These are phyloP conservation scores for Rhinoderma darwinii DNA, from an alignment of 2,113 vertebrate genomes.

Conservation along the genomic window DNA sequence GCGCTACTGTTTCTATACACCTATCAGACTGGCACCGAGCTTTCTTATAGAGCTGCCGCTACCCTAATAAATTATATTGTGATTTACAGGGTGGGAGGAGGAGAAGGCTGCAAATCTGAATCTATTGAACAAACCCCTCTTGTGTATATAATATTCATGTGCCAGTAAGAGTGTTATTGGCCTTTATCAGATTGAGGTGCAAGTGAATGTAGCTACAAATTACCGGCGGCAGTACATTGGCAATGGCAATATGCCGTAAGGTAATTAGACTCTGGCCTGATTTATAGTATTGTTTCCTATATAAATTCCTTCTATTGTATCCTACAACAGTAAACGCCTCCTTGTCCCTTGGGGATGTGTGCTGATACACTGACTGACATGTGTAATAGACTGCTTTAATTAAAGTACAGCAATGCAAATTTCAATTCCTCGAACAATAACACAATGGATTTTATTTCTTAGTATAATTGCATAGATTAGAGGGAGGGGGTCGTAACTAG, in stretches of 20 bases:
- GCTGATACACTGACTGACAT: constrained; percentile 53
- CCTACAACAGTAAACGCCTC: constrained; percentile 35
- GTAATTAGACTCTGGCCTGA: constrained; percentile 55
- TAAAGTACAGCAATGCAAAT: constrained; percentile 57
- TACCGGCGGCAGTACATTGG: constrained; percentile 49
- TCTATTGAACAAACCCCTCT: constrained; percentile 39
- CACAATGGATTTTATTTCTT: constrained; percentile 56
- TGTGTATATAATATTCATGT: constrained; percentile 41
- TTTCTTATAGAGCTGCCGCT: background rate
- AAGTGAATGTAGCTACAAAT: constrained; percentile 52
- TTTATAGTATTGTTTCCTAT: constrained; percentile 55
- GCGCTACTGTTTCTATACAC: constrained; percentile 5
- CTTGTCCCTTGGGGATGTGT: constrained; percentile 42
- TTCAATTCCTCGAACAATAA: constrained; percentile 49
- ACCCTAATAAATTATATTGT: constrained; percentile 14
- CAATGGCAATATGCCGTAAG: constrained; percentile 40
- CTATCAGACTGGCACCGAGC: constrained; percentile 24
- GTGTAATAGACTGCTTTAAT: constrained; percentile 60
- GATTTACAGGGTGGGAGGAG: constrained; percentile 40
- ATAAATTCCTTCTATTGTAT: constrained; percentile 56
- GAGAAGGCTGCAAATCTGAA: constrained; percentile 37
- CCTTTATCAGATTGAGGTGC: constrained; percentile 41
- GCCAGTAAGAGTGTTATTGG: constrained; percentile 24
- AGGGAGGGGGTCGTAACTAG: background rate
- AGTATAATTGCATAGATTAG: constrained; percentile 55